Evolutionary conservation across 2,797 vertebrate species (phyloP).

Genomic region (Oreochromis grahami): DNA sequence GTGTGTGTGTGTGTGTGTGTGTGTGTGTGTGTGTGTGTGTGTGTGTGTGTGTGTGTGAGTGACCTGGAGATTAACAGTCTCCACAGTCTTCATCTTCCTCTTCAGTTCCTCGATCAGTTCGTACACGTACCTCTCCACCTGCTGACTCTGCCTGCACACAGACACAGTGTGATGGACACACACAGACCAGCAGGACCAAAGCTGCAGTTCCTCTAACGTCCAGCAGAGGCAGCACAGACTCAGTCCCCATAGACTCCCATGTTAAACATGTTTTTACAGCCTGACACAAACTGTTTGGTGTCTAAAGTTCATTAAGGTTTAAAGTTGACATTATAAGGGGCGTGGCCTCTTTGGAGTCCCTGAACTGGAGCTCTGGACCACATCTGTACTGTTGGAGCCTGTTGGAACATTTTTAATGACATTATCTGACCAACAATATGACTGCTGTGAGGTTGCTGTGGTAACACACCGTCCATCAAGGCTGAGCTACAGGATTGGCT

Average conservation of each 20-base stretch:
- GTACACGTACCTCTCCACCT: conserved; percentile 74
- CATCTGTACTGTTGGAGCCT: neutral
- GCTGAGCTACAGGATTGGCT: fast-evolving
- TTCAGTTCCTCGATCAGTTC: conserved; percentile 77
- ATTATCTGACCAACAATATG: fast-evolving
- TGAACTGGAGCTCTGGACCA: neutral
- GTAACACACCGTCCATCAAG: neutral
- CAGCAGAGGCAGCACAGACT: neutral
- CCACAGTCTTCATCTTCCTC: conserved; percentile 67
- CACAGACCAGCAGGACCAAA: neutral
- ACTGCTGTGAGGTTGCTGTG: neutral
- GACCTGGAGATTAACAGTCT: conserved; percentile 70
- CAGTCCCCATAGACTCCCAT: neutral
- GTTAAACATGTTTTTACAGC: neutral
- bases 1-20: neutral
- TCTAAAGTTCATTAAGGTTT: fast-evolving
- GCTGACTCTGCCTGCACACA: conserved; percentile 77
- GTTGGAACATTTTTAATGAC: neutral
- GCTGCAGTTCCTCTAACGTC: neutral
- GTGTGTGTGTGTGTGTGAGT: neutral
- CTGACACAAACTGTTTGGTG: neutral
- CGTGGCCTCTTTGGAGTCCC: neutral
- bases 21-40: neutral
- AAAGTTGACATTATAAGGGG: neutral
- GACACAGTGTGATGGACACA: neutral